Evolutionary conservation across 2,888 invertebrate species (phyloP).

Genomic region (Anaspis maculata): DNA sequence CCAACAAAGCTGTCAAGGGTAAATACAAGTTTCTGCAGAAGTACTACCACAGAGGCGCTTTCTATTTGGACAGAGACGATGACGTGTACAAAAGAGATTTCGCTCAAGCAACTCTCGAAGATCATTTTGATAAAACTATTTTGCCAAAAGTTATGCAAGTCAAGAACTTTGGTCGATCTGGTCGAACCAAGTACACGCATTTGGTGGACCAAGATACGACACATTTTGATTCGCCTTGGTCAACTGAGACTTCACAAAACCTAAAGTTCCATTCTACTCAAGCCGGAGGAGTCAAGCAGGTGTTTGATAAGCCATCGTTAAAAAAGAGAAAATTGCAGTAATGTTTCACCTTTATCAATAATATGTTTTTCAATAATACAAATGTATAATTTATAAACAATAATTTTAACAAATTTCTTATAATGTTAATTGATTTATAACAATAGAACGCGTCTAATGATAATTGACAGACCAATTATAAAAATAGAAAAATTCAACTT

Average conservation of each 20-base stretch:
- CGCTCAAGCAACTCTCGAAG: slow-evolving; percentile 71
- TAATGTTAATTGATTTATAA: too few species aligned
- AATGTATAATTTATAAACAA: too few species aligned
- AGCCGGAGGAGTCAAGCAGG: slow-evolving; percentile 88
- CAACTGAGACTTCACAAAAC: slow-evolving; percentile 81
- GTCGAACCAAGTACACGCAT: slow-evolving; percentile 98
- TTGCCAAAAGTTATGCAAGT: slow-evolving; percentile 99
- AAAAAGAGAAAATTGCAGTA: slow-evolving; percentile 46
- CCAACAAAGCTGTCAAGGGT: slow-evolving; percentile 92
- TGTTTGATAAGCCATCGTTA: slow-evolving; percentile 79
- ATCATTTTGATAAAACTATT: slow-evolving; percentile 98
- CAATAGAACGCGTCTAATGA: too few species aligned
- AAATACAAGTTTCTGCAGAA: slow-evolving; percentile 99
- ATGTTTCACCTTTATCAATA: too few species aligned
- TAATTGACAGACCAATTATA: too few species aligned
- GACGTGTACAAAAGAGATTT: slow-evolving; percentile 52
- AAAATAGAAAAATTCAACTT: too few species aligned
- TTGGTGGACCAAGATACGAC: slow-evolving; percentile 99
- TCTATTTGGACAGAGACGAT: slow-evolving; percentile 92
- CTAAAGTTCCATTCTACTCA: slow-evolving; percentile 79
- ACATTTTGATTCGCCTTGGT: slow-evolving; percentile 96
- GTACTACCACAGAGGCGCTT: slow-evolving; percentile 98
- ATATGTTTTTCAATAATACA: too few species aligned
- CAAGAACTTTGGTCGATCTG: slow-evolving; percentile 98
- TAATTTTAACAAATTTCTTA: too few species aligned